Evolutionary conservation across 2,888 invertebrate genomes (phyloP).

Genomic region (Malthinus flaveolus): DNA sequence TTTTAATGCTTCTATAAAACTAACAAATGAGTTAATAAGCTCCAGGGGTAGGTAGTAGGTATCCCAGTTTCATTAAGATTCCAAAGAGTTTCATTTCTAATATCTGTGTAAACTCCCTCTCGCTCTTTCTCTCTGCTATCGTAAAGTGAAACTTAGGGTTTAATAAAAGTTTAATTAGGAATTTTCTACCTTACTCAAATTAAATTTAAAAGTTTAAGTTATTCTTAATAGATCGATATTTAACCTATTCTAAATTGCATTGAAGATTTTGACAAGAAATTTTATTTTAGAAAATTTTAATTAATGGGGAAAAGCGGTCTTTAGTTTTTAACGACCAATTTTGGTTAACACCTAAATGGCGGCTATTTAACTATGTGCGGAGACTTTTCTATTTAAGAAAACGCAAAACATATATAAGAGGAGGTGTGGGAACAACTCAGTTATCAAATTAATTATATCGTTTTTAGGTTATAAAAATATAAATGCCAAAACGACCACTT

Average conservation of each 20-base stretch:
- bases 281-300: no score
- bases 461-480: no score
- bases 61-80: slow-evolving; percentile 46
- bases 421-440: no score
- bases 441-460: no score
- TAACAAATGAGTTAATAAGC: slow-evolving; percentile 46
- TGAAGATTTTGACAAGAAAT: not conserved
- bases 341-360: no score
- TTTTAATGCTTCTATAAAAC: slow-evolving; percentile 32
- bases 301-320: no score
- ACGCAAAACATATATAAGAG: no score
- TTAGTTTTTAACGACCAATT: no score
- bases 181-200: slow-evolving; percentile 48
- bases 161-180: slow-evolving; percentile 55
- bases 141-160: slow-evolving; percentile 47
- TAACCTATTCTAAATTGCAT: slow-evolving; percentile 28
- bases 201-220: slow-evolving; percentile 33
- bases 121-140: slow-evolving; percentile 43
- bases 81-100: slow-evolving; percentile 43
- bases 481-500: no score
- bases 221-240: slow-evolving; percentile 24
- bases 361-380: no score
- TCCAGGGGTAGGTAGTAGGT: slow-evolving; percentile 37
- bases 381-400: no score
- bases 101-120: slow-evolving; percentile 40